Evolutionary conservation across 1,140 invertebrate genomes (phyloP), one percentile per base, ranked within the genome.

Genomic region (Cryptotermes secundus): DNA sequence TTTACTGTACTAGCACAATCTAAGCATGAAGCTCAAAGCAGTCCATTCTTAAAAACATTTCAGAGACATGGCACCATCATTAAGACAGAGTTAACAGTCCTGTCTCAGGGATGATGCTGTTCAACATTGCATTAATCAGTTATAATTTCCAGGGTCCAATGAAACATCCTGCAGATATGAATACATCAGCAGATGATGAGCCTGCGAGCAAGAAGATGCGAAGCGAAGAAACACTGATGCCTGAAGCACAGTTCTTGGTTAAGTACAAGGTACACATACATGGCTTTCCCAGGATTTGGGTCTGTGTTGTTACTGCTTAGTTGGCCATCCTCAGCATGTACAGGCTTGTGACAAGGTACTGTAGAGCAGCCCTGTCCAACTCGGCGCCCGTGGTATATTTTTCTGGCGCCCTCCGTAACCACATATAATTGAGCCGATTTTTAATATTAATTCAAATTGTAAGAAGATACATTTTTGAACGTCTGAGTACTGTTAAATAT

Each of bases 171-270:
- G 86, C 89, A 31, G 91, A 89, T n/a, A 65, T 83, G 79, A 79
- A 49, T 35, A 86, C 84, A 0, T 65, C 59, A 7, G 87, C 90
- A 53, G 95, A 96, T 42, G 97, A 98, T 83, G 97, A 97, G 88
- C 97, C 98, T 3, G 93, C 95, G 0, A 91, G 93, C 31, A 99
- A 99, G 90, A 96, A 97, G 89, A 89, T 95, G 53, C 94, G 97
- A 83, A 97, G 96, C 0, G 98, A 99, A 90, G 98, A 99, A 87
- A 94, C 95, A 42, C 91, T 99, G 0, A 94, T 99, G 86, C 95
- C 97, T 0, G 98, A 99, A 90, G 91, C 93, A 85, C 92, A 94
- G 34, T 99, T 97, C 91, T 89, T 98, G 34, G 91, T 93, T 26
- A 93, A 93, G 85, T 93, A 96, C 86, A 86, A 86, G 86, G 86